Conservation (phyloP, 1,140 invertebrate genomes). For the Drosophila equinoxialis region DNA sequence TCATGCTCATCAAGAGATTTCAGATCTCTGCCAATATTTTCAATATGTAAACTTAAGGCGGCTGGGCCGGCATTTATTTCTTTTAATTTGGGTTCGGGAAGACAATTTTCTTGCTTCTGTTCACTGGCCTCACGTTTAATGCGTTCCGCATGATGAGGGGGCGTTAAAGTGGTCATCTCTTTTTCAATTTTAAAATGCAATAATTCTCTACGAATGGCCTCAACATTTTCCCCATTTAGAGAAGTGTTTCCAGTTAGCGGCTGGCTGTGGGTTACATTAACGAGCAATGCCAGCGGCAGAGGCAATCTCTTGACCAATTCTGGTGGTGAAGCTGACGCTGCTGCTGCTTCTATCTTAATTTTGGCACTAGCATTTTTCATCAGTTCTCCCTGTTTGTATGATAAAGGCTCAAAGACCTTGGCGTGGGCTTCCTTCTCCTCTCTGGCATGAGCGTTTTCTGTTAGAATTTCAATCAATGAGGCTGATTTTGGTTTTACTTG, state of each 20-base stretch:
- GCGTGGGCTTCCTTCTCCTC: constrained; percentile 65
- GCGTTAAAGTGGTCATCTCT: constrained; percentile 14
- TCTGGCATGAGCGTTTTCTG: constrained; percentile 60
- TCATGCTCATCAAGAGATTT: constrained; percentile 65
- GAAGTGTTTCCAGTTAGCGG: constrained; percentile 27
- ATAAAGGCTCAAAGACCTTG: constrained; percentile 72
- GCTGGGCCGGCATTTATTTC: constrained; percentile 34
- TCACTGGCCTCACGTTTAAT: constrained; percentile 50
- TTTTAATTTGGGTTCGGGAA: constrained; percentile 56
- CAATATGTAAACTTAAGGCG: constrained; percentile 47
- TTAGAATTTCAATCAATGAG: constrained; percentile 65
- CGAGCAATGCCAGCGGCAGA: constrained; percentile 62
- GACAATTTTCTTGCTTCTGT: constrained; percentile 52
- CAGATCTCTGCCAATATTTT: constrained; percentile 73
- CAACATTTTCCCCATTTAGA: constrained; percentile 63
- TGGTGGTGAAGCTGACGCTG: neutral
- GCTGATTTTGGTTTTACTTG: constrained; percentile 43
- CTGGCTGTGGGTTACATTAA: constrained; percentile 44
- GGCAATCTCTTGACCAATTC: constrained; percentile 55
- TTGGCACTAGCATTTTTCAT: constrained; percentile 50
- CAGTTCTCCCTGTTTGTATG: constrained; percentile 73
- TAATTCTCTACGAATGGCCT: constrained; percentile 73
- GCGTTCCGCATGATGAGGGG: constrained; percentile 3
- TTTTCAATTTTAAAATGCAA: constrained; percentile 47
- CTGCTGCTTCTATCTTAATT: constrained; percentile 2